A percentile compares a stretch with the other conserved stretches of the same genome.
These are phyloP conservation scores for Tadarida brasiliensis DNA, from an alignment of 2,797 vertebrate genomes.

Conservation along the genomic window DNA sequence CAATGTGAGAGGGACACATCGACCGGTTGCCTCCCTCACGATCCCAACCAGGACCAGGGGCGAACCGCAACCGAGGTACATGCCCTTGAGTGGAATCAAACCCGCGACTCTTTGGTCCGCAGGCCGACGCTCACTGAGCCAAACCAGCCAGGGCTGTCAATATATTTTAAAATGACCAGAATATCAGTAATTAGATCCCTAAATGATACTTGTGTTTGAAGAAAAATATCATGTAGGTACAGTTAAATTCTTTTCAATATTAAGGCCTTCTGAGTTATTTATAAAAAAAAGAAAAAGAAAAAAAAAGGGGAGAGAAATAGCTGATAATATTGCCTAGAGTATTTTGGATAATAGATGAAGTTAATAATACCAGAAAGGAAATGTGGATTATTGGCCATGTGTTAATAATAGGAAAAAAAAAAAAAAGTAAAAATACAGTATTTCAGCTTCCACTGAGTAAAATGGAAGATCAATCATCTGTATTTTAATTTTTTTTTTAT, in stretches of 20 bases:
- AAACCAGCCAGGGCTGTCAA: too few relatives aligned
- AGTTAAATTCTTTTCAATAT: background rate
- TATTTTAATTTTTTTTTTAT: too few relatives aligned
- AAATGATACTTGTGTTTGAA: background rate
- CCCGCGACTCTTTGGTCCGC: too few relatives aligned
- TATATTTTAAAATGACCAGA: background rate
- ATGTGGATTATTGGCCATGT: background rate
- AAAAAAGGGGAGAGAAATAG: background rate
- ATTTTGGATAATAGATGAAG: background rate
- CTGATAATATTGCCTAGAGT: background rate
- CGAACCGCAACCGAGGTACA: too few relatives aligned
- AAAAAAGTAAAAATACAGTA: background rate
- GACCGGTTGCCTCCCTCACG: too few relatives aligned
- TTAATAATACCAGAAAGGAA: background rate
- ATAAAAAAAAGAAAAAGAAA: background rate
- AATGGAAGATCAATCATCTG: too few relatives aligned
- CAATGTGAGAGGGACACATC: too few relatives aligned
- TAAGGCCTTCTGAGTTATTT: conserved; percentile 3
- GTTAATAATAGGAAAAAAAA: background rate
- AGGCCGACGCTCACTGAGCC: too few relatives aligned
- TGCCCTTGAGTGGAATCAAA: too few relatives aligned
- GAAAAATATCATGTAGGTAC: background rate
- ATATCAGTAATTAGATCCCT: background rate
- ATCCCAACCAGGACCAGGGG: too few relatives aligned
- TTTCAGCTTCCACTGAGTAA: background rate